Evolutionary conservation across 2,113 vertebrate genomes (phyloP), one percentile per base, ranked within the genome.

Genomic region (Gymnorhina tibicen): DNA sequence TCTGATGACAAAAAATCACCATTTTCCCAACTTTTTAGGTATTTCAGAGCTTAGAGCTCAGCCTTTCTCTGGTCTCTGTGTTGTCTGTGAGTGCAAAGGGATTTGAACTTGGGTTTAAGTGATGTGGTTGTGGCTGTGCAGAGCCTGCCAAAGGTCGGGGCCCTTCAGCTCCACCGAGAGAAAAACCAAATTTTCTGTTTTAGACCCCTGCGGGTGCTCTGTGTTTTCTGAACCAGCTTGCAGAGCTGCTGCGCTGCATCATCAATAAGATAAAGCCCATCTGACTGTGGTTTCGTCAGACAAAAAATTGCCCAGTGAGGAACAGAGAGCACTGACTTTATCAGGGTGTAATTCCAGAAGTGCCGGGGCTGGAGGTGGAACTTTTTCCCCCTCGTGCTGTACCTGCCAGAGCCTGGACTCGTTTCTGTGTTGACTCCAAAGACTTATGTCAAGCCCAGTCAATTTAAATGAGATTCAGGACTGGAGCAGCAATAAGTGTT

Each of bases 391-490:
- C 60, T 49, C 0, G 0, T 73, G 63, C 86, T 5, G 32, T 93
- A 72, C 80, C 85, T 89, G 63, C 20, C 66, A 22, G 75, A 77
- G 72, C 81, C 81, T 33, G n/a, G 55, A 8, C 77, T 91, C 15
- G 1, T 77, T 94, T 53, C 92, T 95, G 70, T 28, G 63, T 41
- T 94, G 58, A 16, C 94, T 95, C 91, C 62, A 87, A 93, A 95
- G 93, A 93, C 58, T 96, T 81, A 81, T 95, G 93, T 96, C 95
- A 95, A 91, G 50, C 87, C 66, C 85, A 88, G 84, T 93, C 89
- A 91, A 73, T 90, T 79, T 73, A 88, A 97, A 97, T 93, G 94
- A 96, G 95, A 85, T 93, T 97, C 96, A 97, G 92, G 56, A 76
- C 72, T 82, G 87, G 83, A 92, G 78, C 47, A 75, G 95, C 96